Evolutionary conservation across 2,113 vertebrate species (phyloP).

Genomic region (Chloropsis hardwickii): DNA sequence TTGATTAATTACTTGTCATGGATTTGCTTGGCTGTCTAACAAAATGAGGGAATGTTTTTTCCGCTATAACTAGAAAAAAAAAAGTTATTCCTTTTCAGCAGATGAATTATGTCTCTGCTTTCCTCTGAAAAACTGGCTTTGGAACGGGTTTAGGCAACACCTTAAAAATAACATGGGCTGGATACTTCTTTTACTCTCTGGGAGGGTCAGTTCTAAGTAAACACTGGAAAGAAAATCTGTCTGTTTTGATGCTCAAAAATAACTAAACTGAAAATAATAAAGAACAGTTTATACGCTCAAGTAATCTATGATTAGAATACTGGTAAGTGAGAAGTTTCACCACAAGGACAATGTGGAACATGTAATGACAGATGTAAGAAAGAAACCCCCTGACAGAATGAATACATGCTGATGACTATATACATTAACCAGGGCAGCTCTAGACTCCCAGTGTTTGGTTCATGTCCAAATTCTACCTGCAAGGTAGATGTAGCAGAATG

Average conservation of each 20-base stretch:
- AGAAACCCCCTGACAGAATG: background rate
- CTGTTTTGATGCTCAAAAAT: background rate
- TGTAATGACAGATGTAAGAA: background rate
- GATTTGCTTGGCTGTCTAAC: slow-evolving; percentile 3
- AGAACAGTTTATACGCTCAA: background rate
- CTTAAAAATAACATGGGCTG: background rate
- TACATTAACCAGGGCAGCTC: background rate
- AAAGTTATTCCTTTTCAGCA: background rate
- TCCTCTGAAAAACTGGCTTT: slow-evolving; percentile 15
- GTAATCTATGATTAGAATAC: background rate
- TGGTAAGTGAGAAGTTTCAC: background rate
- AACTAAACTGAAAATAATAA: background rate
- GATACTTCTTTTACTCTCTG: background rate
- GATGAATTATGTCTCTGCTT: slow-evolving; percentile 13
- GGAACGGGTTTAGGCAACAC: background rate
- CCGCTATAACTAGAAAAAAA: background rate
- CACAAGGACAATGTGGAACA: background rate
- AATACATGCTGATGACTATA: background rate
- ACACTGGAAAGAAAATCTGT: background rate
- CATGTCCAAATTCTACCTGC: background rate
- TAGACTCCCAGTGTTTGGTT: background rate
- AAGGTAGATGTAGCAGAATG: background rate
- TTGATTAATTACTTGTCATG: slow-evolving; percentile 1
- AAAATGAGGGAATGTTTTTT: slow-evolving; percentile 22
- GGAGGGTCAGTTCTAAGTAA: background rate